phyloP scores from a whole-genome alignment of 2,888 invertebrate species.

The Drosophila engyochracea region DNA sequence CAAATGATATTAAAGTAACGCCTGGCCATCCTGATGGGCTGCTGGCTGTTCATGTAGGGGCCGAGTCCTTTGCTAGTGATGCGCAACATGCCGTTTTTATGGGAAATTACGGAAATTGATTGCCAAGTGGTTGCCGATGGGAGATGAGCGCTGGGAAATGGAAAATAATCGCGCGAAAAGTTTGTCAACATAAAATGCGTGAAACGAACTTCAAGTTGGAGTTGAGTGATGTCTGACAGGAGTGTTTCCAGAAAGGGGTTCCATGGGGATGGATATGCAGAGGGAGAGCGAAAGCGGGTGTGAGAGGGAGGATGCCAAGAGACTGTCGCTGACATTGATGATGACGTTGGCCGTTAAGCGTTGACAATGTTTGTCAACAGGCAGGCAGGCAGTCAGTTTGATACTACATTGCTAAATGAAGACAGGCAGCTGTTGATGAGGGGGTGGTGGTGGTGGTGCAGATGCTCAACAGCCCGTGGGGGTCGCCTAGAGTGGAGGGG shows the following conservation, averaged over 20 bases:
- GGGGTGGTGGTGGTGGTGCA: neutral
- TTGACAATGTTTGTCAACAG: conserved; percentile 76
- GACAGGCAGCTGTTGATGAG: conserved; percentile 15
- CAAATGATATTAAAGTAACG: conserved; percentile 66
- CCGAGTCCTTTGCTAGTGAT: conserved; percentile 29
- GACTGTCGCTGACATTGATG: conserved; percentile 71
- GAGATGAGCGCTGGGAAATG: conserved; percentile 26
- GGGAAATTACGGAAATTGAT: conserved; percentile 79
- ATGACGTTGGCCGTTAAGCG: conserved; percentile 70
- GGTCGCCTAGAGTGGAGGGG: neutral
- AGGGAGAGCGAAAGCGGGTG: neutral
- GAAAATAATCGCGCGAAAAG: conserved; percentile 61
- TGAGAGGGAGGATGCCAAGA: neutral
- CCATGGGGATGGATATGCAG: neutral
- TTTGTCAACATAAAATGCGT: conserved; percentile 53
- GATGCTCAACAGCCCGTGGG: neutral
- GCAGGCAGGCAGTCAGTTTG: conserved; percentile 15
- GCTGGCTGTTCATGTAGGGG: neutral
- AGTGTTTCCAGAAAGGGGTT: conserved; percentile 1
- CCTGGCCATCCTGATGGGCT: conserved; percentile 62
- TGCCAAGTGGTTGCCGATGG: conserved; percentile 52
- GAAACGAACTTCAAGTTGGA: conserved; percentile 57
- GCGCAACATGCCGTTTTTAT: conserved; percentile 71
- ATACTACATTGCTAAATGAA: conserved; percentile 34
- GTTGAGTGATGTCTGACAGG: conserved; percentile 62